Base-by-base conservation (phyloP, 2,113 vertebrate species). In the Phalacrocorax pelagicus region DNA sequence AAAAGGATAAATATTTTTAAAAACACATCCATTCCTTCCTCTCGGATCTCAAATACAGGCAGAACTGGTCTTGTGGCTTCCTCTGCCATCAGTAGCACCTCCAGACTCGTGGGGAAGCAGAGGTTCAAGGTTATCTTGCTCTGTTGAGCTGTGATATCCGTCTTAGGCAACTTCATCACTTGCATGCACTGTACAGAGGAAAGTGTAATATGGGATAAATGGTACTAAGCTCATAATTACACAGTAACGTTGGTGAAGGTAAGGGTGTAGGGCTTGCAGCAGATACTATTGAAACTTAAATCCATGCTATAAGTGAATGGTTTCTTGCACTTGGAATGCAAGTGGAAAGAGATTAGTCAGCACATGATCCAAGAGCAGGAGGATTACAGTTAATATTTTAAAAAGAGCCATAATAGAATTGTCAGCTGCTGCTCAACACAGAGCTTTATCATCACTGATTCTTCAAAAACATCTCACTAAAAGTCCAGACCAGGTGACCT, bases 171-270 rank as follows among this genome's bases (percentile, higher is more conserved):
- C 30, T 88, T 46, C 88, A 67, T 52, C 93, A 47, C 42, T 11
- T 46, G 42, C 52, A 26, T 49, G 66, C 18, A 55, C 86, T 61
- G 69, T 9, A 40, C 67, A 80, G 42, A 90, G 81, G 23, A 4
- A 91, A 88, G 38, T 9, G 13, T 15, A 52, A 23, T 7, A 65
- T 29, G 46, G 55, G 85, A 70, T 86, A 66, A 88, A 88, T 77
- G 88, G 85, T 42, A 30, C 63, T 97, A 90, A 97, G 94, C 93
- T 93, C 10, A 83, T 96, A 96, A 96, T 96, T 66, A 90, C 62
- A 49, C 1, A 7, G 38, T 4, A 34, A 57, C 5, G 62, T 2
- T 57, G 90, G 84, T 34, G 49, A 90, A 88, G 83, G 92, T 51
- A 87, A 70, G 94, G 94, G 58, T 92, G 87, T 44, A 87, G 44